Evolutionary conservation across 2,113 vertebrate genomes (phyloP).

Genomic region (Plectropomus leopardus): DNA sequence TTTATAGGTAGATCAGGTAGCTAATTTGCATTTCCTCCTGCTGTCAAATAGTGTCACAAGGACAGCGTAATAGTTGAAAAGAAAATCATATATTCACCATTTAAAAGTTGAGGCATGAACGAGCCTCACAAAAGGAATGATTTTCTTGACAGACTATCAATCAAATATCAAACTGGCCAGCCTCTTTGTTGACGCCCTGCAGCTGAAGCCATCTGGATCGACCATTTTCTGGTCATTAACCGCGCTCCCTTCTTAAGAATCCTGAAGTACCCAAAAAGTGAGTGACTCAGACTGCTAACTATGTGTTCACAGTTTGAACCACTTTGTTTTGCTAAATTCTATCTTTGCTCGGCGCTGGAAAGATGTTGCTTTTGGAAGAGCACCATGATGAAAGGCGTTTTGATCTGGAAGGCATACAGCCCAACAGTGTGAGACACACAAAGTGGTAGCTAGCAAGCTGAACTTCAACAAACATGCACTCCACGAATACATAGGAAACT

Average conservation of each 20-base stretch:
- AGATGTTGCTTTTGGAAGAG: conserved; percentile 22
- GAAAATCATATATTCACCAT: conserved; percentile 9
- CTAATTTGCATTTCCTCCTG: conserved; percentile 43
- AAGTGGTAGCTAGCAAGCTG: conserved; percentile 38
- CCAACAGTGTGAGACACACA: conserved; percentile 34
- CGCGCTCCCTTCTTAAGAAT: conserved; percentile 27
- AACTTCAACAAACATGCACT: conserved; percentile 51
- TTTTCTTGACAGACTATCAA: conserved; percentile 63
- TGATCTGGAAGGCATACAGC: conserved; percentile 48
- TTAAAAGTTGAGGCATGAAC: conserved; percentile 29
- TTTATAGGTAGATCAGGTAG: not conserved
- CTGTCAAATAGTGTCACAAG: conserved; percentile 22
- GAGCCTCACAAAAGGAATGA: conserved; percentile 9
- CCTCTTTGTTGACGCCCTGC: conserved; percentile 57
- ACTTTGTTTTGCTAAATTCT: conserved; percentile 52
- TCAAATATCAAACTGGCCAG: conserved; percentile 69
- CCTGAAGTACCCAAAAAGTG: conserved; percentile 12
- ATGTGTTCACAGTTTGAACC: conserved; percentile 35
- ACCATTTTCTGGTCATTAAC: conserved; percentile 69
- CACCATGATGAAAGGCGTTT: conserved; percentile 52
- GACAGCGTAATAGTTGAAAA: not conserved
- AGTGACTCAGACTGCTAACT: conserved; percentile 21
- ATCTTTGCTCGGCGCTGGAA: conserved; percentile 18
- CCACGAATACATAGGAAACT: conserved; percentile 37
- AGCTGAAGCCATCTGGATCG: conserved; percentile 77